Evolutionary conservation across 2,888 invertebrate species (phyloP), one percentile per base, ranked within the genome.

Genomic region (Drepana falcataria): DNA sequence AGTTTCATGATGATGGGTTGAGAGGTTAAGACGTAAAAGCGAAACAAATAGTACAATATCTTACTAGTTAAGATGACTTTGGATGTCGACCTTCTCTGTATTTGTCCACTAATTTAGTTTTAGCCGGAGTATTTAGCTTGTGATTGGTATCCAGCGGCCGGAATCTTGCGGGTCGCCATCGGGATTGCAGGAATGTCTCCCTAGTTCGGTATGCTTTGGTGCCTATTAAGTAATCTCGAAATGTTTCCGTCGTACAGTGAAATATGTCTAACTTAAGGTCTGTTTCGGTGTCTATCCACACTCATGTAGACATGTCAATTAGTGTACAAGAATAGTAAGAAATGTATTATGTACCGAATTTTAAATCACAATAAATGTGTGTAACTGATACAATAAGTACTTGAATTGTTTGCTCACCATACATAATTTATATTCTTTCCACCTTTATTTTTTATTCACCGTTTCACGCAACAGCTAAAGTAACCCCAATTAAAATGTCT

Each of bases 161-260:
- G 70, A 69, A 77, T 79, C 72, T 71, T 72, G 72, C 56, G 79
- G 79, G 68, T 64, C 60, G 63, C 79, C 77, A 57, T 58, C 57
- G 73, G 69, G 63, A 77, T 77, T 75, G 70, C 68, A 60, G 77
- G 77, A 77, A 81, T 83, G 75, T 66, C 63, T 58, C 64, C 60
- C 55, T 54, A 60, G 60, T 56, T 55, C 53, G 61, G 61, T 64
- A 68, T 66, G 56, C 47, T 34, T 49, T 52, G 6, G 44, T 6
- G 44, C 9, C 9, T 51, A 40, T 48, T 37, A 37, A 44, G 44
- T 35, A 47, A 9, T 55, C 34, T 40, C 3, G 51, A 40, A 34
- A 51, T 51, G 40, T 33, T 34, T 40, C 6, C 9, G 9, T 44
- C 1, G 9, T 9, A 9, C 44, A 9, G 35, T 3, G 3, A 34